phyloP scores from a whole-genome alignment of 2,888 invertebrate genomes.

The Drosophila anomelani region DNA sequence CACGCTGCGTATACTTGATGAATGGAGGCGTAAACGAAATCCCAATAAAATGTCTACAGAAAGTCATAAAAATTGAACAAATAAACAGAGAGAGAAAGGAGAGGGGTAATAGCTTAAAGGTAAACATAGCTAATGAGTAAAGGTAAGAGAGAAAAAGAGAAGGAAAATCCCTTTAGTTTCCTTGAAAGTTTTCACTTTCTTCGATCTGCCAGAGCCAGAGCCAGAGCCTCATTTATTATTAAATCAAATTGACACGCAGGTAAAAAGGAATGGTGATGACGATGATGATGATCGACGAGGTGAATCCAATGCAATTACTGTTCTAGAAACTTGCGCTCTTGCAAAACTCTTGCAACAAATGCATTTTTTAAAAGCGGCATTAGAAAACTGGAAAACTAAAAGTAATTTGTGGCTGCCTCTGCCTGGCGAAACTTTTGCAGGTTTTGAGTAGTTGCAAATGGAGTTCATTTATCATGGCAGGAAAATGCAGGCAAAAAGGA shows the following conservation, averaged over 20 bases:
- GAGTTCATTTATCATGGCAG: conserved; percentile 31
- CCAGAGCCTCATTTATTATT: conserved; percentile 57
- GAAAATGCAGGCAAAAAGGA: conserved; percentile 7
- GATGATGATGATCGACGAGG: conserved; percentile 28
- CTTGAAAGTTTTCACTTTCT: conserved; percentile 5
- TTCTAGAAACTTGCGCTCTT: conserved; percentile 10
- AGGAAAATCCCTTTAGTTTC: conserved; percentile 1
- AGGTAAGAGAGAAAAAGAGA: neutral
- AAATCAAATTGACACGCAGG: conserved; percentile 69
- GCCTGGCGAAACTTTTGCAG: conserved; percentile 14
- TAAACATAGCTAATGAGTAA: conserved; percentile 23
- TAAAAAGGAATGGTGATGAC: too few species aligned
- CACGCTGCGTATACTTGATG: conserved; percentile 68
- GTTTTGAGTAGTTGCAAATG: conserved; percentile 24
- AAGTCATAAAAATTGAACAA: conserved; percentile 58
- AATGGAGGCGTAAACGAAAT: conserved; percentile 50
- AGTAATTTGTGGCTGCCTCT: conserved; percentile 30
- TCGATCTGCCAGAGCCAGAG: conserved; percentile 35
- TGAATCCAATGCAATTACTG: conserved; percentile 35
- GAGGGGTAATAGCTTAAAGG: neutral
- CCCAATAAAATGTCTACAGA: conserved; percentile 66
- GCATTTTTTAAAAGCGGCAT: conserved; percentile 29
- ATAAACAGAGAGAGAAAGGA: conserved; percentile 43
- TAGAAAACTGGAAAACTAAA: conserved; percentile 31
- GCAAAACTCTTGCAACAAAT: conserved; percentile 12